A percentile compares a stretch with the other conserved stretches of the same genome.
Conservation (phyloP, 2,888 invertebrate genomes). For the Sphinx pinastri region DNA sequence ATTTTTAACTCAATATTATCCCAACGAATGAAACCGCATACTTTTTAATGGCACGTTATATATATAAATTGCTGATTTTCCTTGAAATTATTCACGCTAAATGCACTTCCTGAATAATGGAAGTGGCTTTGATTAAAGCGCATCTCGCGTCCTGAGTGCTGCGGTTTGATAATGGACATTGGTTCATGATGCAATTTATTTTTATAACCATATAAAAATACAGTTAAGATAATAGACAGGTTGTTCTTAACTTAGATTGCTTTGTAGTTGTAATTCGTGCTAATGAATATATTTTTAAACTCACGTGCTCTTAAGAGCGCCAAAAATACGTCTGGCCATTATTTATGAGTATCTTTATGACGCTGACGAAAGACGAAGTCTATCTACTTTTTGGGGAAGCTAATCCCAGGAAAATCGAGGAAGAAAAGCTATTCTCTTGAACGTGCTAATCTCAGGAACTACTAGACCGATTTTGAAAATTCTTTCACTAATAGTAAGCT, state of each 20-base stretch:
- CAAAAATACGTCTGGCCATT: too few relatives aligned
- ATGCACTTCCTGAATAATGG: background rate
- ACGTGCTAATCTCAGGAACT: too few relatives aligned
- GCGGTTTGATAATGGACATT: background rate
- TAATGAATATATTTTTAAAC: background rate
- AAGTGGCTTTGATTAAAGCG: background rate
- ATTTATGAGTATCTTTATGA: too few relatives aligned
- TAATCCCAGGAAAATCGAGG: too few relatives aligned
- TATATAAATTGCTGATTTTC: background rate
- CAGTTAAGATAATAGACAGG: background rate
- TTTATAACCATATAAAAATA: conserved; percentile 6
- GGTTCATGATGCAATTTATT: background rate
- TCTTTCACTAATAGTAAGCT: too few relatives aligned
- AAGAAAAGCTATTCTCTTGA: too few relatives aligned
- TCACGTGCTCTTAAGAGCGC: too few relatives aligned
- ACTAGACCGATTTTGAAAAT: too few relatives aligned
- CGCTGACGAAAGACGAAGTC: too few relatives aligned
- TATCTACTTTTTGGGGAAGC: too few relatives aligned
- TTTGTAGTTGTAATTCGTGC: background rate
- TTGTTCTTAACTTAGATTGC: too few relatives aligned
- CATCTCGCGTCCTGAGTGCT: background rate
- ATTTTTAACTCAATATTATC: too few relatives aligned
- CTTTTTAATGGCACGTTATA: background rate
- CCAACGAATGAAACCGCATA: background rate
- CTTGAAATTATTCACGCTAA: background rate